Evolutionary conservation across 2,797 vertebrate species (phyloP).

Genomic region (Gymnothorax reevesii): DNA sequence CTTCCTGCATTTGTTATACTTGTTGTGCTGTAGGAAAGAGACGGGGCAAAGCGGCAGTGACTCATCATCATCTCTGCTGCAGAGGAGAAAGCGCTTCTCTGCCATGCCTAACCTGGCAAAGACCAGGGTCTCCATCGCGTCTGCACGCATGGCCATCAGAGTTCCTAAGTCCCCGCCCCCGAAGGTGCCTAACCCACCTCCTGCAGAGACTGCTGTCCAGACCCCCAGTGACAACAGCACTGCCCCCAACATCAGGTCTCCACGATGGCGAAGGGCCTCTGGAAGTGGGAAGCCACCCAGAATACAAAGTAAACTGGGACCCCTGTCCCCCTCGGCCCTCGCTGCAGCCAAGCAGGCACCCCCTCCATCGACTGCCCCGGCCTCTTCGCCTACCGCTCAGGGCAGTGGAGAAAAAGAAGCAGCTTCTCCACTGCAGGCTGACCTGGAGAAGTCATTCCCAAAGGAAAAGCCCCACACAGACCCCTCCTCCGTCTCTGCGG

Average conservation of each 20-base stretch:
- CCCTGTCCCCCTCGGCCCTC: conserved; percentile 11
- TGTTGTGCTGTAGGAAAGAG: conserved; percentile 61
- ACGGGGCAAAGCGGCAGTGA: conserved; percentile 59
- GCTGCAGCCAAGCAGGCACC: conserved; percentile 62
- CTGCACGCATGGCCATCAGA: conserved; percentile 52
- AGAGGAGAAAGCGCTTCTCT: conserved; percentile 86
- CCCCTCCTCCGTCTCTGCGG: conserved; percentile 59
- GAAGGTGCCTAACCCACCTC: conserved; percentile 50
- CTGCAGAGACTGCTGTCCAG: conserved; percentile 33
- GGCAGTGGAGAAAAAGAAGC: conserved; percentile 18
- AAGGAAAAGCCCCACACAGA: conserved; percentile 45
- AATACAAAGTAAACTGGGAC: conserved; percentile 48
- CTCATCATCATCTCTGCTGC: conserved; percentile 61
- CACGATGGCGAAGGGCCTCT: conserved; percentile 48
- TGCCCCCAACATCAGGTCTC: conserved; percentile 59
- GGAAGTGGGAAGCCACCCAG: conserved; percentile 53
- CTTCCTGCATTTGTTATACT: conserved; percentile 24
- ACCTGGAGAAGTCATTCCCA: conserved; percentile 46
- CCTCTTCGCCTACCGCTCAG: conserved; percentile 15
- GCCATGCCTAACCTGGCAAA: conserved; percentile 74
- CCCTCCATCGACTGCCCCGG: conserved; percentile 21
- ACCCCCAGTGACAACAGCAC: conserved; percentile 52
- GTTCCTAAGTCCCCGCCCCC: conserved; percentile 59
- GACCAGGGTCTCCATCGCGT: conserved; percentile 72
- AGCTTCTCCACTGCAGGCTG: conserved; percentile 16